A percentile compares a stretch with the other conserved stretches of the same genome.
phyloP scores from a whole-genome alignment of 2,888 invertebrate species.

The Bruchidius siliquastri region DNA sequence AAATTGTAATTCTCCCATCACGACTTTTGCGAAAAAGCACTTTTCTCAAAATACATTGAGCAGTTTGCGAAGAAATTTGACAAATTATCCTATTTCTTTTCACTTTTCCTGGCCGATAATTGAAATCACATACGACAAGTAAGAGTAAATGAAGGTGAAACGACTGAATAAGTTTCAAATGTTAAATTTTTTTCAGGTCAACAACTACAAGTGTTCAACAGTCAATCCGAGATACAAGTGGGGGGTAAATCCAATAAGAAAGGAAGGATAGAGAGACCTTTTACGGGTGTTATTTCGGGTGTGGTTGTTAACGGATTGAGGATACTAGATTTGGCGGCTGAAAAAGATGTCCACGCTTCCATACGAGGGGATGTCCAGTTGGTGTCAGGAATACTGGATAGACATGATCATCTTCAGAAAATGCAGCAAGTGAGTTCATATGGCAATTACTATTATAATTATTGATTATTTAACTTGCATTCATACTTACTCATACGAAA shows the following conservation, averaged over 20 bases:
- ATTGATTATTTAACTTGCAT: too few relatives aligned
- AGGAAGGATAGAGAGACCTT: constrained; percentile 69
- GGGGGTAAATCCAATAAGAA: constrained; percentile 77
- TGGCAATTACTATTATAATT: too few relatives aligned
- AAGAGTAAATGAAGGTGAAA: too few relatives aligned
- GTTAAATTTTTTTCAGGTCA: constrained; percentile 62
- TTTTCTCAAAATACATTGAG: too few relatives aligned
- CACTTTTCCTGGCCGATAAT: too few relatives aligned
- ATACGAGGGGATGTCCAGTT: constrained; percentile 80
- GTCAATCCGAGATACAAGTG: constrained; percentile 82
- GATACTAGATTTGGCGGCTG: constrained; percentile 79
- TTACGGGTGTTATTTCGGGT: constrained; percentile 85
- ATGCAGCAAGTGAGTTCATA: constrained; percentile 75
- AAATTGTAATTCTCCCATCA: too few relatives aligned
- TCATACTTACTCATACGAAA: too few relatives aligned
- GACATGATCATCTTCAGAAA: constrained; percentile 70
- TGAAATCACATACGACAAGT: too few relatives aligned
- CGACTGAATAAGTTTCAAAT: too few relatives aligned
- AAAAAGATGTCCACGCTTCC: constrained; percentile 72
- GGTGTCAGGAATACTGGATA: constrained; percentile 69
- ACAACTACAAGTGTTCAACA: constrained; percentile 71
- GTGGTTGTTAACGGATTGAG: constrained; percentile 82
- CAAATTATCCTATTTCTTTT: too few relatives aligned
- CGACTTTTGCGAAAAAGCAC: too few relatives aligned
- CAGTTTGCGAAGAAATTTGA: too few relatives aligned